Evolutionary conservation across 2,888 invertebrate species (phyloP).

Genomic region (Troides aeacus): DNA sequence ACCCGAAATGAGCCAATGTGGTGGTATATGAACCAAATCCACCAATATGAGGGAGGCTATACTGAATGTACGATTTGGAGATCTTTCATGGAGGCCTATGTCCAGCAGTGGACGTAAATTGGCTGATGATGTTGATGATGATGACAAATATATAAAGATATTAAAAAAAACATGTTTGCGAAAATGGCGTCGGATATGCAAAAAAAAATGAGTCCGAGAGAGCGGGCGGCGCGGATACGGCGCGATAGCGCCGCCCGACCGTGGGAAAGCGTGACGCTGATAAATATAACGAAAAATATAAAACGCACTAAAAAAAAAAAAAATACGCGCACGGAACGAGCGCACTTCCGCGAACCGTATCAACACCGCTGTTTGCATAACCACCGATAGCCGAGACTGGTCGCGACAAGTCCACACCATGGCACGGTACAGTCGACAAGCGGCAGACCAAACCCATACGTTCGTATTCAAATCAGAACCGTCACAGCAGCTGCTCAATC

Average conservation of each 20-base stretch:
- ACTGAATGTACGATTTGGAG: no score
- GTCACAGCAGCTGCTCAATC: no score
- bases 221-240: slow-evolving; percentile 30
- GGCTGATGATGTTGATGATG: no score
- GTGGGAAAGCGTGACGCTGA: slow-evolving; percentile 57
- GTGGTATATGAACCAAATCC: no score
- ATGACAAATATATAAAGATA: no score
- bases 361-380: slow-evolving; percentile 34
- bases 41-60: no score
- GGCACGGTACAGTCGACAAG: no score
- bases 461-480: no score
- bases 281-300: slow-evolving; percentile 39
- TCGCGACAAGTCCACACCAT: slow-evolving; percentile 4
- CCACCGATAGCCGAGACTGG: slow-evolving; percentile 34
- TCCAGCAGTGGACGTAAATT: no score
- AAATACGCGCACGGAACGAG: slow-evolving; percentile 49
- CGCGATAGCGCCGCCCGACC: slow-evolving; percentile 49
- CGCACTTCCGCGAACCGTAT: slow-evolving; percentile 51
- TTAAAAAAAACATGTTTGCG: neutral
- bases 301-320: slow-evolving; percentile 30
- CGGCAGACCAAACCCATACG: no score
- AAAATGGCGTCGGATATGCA: slow-evolving; percentile 1
- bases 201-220: slow-evolving; percentile 14
- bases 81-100: no score
- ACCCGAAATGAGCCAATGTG: no score